Conservation (phyloP, 2,797 vertebrate species). For the Sitta carolinensis region DNA sequence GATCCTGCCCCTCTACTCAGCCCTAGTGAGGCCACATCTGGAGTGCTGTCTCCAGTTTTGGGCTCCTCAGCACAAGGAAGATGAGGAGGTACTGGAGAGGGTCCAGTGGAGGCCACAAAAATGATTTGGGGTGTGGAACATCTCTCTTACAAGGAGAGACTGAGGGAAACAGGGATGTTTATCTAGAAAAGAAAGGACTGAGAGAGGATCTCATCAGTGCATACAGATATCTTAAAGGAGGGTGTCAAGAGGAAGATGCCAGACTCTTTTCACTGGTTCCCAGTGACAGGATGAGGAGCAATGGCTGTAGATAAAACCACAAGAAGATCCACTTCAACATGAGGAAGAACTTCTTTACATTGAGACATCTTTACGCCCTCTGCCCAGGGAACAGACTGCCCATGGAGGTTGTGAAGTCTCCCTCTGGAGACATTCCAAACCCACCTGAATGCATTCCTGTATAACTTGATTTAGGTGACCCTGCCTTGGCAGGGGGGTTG, state of each 20-base stretch:
- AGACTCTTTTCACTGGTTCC: background rate
- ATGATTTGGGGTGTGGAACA: accelerated
- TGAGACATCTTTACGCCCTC: background rate
- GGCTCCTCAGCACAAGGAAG: background rate
- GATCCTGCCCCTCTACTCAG: background rate
- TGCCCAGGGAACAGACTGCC: background rate
- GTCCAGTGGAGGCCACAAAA: accelerated
- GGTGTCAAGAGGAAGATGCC: background rate
- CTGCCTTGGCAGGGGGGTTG: background rate
- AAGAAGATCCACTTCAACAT: background rate
- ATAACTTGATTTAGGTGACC: background rate
- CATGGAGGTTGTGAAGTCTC: background rate
- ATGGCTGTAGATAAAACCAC: background rate
- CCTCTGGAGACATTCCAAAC: background rate
- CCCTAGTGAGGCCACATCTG: background rate
- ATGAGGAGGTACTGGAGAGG: background rate
- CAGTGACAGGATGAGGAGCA: background rate
- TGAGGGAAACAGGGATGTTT: background rate
- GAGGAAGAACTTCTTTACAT: background rate
- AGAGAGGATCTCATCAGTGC: background rate
- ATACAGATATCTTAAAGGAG: background rate
- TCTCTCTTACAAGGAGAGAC: accelerated
- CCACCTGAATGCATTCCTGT: background rate
- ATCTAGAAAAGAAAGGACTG: background rate
- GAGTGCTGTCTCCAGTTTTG: background rate